phyloP scores from a whole-genome alignment of 2,113 vertebrate species.

The Rhinoderma darwinii region DNA sequence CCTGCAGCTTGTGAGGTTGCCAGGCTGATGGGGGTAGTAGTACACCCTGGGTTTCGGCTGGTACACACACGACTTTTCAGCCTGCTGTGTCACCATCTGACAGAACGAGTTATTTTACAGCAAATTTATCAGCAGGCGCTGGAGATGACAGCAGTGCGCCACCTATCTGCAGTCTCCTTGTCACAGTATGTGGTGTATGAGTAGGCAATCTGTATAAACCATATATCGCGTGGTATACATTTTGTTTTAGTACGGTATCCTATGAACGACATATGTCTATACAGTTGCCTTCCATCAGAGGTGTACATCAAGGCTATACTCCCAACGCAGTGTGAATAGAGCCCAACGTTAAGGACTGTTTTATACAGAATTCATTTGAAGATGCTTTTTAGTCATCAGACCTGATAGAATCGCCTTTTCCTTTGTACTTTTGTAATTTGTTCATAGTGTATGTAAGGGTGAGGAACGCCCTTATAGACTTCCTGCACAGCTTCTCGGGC shows the following conservation, averaged over 20 bases:
- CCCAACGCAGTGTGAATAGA: no score
- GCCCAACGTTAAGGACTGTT: no score
- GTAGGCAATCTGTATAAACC: no score
- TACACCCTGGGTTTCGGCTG: no score
- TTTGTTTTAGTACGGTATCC: no score
- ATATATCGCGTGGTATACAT: no score
- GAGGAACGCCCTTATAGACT: slow-evolving; percentile 31
- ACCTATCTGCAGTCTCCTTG: not conserved
- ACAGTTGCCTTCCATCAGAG: no score
- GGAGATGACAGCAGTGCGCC: not conserved
- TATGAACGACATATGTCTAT: no score
- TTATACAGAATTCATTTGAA: not conserved
- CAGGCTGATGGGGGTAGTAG: not conserved
- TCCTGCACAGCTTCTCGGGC: slow-evolving; percentile 3
- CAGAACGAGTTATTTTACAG: not conserved
- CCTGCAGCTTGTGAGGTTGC: not conserved
- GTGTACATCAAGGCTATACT: no score
- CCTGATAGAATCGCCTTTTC: not conserved
- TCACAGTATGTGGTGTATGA: not conserved
- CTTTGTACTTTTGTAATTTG: not conserved
- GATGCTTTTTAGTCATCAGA: not conserved
- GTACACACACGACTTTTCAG: no score
- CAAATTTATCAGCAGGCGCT: not conserved
- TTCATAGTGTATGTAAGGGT: not conserved
- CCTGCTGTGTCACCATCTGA: not conserved